Conservation (phyloP, 2,113 vertebrate genomes). For the Tympanuchus pallidicinctus region DNA sequence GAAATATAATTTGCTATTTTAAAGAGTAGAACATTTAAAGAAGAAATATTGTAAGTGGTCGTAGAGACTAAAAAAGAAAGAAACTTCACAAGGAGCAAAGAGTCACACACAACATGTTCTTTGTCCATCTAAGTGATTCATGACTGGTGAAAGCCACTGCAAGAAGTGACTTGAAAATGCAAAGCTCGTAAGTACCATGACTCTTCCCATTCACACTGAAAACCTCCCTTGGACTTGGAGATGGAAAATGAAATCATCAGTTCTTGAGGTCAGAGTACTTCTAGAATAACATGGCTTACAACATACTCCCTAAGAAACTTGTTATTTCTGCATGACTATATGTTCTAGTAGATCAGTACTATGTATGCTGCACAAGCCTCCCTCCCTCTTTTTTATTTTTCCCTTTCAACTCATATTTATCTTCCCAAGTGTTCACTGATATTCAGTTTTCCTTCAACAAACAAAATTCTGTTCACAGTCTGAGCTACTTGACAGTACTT, state of each 20-base stretch:
- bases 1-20: conserved; percentile 40
- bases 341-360: neutral
- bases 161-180: neutral
- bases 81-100: conserved; percentile 35
- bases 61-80: neutral
- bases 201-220: neutral
- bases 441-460: neutral
- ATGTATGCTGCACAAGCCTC: neutral
- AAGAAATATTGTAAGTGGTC: conserved; percentile 30
- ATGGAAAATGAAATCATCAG: neutral
- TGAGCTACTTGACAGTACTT: neutral
- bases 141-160: neutral
- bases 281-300: neutral
- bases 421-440: neutral
- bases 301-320: neutral
- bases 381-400: rapidly evolving
- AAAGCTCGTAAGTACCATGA: neutral
- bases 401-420: neutral
- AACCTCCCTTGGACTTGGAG: neutral
- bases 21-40: conserved; percentile 34
- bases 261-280: neutral
- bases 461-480: neutral
- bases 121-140: neutral
- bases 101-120: neutral
- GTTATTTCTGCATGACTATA: neutral